Evolutionary conservation across 2,888 invertebrate species (phyloP), one percentile per base, ranked within the genome.

Genomic region (Carcina quercana): DNA sequence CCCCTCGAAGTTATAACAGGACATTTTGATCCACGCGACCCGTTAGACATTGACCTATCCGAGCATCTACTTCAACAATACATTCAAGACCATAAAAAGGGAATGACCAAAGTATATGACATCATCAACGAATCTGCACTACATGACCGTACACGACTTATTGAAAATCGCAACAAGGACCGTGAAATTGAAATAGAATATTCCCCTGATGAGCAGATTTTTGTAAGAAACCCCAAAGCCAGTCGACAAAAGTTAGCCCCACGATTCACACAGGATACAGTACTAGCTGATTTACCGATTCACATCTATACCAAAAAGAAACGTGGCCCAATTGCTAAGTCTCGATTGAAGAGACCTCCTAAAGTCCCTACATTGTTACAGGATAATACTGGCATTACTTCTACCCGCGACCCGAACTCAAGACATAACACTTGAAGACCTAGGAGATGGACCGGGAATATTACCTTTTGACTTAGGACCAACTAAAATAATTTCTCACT

Each of bases 101-200:
- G 32, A 5, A 43, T 42, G 39, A 32, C 25, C 15, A 33, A 12
- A n/a, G 36, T 32, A 1, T 42, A 42, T 14, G 26, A 37, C n/a
- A 19, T 34, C 0, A 37, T 42, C 11, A 25, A 38, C 20, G 37
- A 42, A 5, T 4, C 27, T 6, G 30, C 37, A 3, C 8, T 19
- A 3, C 8, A 22, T 6, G 19, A 30, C 3, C 38, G 40, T 5
- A 28, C 10, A 8, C 13, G 24, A 1, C 15, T 37, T 27, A 40
- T 30, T 8, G 31, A 34, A 5, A 32, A 28, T 15, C 22, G 33
- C 10, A 41, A 41, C 32, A 34, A 19, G 21, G 20, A 24, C 10
- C 32, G 41, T 7, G 43, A 43, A 25, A 40, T 40, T 6, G 41
- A 38, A 31, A 19, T 27, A 6, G 31, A 40, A 24, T 41, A 40